Evolutionary conservation across 92 coral and sea anemone genomes (phyloP).

Genomic region (Meandrina meandrites): DNA sequence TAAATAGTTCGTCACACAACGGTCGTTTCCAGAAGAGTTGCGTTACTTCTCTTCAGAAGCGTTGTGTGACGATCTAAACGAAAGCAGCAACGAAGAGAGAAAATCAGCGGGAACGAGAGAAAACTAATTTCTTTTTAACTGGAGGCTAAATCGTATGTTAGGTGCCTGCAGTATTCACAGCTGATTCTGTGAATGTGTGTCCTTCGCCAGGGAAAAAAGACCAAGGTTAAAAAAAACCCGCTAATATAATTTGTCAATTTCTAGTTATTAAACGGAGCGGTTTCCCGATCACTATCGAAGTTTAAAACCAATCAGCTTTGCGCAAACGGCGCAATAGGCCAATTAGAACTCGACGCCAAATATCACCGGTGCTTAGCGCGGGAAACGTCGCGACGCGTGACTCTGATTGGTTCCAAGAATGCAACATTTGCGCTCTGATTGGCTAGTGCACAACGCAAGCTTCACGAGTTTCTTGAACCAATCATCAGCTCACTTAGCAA

Average conservation of each 20-base stretch:
- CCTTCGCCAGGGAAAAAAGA: background rate
- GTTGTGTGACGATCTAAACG: background rate
- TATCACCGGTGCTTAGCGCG: background rate
- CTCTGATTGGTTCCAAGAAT: background rate
- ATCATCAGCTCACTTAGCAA: background rate
- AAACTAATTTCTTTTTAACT: background rate
- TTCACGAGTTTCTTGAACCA: background rate
- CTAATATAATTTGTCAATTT: too few species aligned
- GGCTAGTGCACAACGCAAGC: background rate
- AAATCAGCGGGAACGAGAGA: background rate
- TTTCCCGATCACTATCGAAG: background rate
- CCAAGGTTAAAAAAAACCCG: background rate
- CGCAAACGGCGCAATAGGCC: too few species aligned
- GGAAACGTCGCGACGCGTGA: background rate
- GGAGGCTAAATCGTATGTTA: background rate
- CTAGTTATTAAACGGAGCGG: too few species aligned
- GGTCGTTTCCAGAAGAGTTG: background rate
- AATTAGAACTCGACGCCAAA: background rate
- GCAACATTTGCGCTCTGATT: background rate
- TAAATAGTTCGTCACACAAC: background rate
- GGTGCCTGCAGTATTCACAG: background rate
- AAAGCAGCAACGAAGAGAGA: background rate
- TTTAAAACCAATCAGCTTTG: too few species aligned
- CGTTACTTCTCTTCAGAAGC: background rate
- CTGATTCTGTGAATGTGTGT: background rate